Base-by-base conservation (phyloP, 1,140 invertebrate species). In the Nylanderia fulva region DNA sequence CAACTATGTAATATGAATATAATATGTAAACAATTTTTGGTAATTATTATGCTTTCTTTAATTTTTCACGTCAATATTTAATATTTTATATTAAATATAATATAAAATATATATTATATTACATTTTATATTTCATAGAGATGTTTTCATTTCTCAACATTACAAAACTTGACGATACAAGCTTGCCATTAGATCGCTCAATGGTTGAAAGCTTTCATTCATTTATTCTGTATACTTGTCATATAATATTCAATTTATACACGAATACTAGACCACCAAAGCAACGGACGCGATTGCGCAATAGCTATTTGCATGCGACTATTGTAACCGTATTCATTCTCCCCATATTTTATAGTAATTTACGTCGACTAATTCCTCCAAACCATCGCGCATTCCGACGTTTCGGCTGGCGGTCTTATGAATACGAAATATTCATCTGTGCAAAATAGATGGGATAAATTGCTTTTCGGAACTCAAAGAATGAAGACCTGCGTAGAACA, bases 401-500 rank as follows among this genome's bases (percentile, higher is more conserved):
- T 85, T 74, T 63, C 39, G 48, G 42, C 58, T 36, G 36, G 39
- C 52, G 18, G 63, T 2, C 33, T 68, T 63, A 71, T 29, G 85
- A 86, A 74, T 85, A 29, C 64, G 74, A 72, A 60, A 79, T 61
- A 71, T 71, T 76, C 75, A 74, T 56, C 36, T 54, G 69, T 29
- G 74, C 69, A 58, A 71, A 83, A 66, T 48, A 74, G 75, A 74
- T 18, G 66, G 29, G 27, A 72, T 36, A 68, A 88, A 88, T 86
- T 84, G 74, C 72, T 79, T 54, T 69, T 66, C 21, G 68, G 75
- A 85, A 87, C 66, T 71, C 66, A 33, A 72, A 82, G 77, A 82
- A 82, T 82, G 77, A 82, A 58, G 66, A 79, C 33, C 15, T 82
- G 42, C 36, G 29, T 66, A 13, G 64, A 52, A 33, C 29, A 36